Evolutionary conservation across 2,888 invertebrate genomes (phyloP), one percentile per base, ranked within the genome.

Genomic region (Cerastoderma edule): DNA sequence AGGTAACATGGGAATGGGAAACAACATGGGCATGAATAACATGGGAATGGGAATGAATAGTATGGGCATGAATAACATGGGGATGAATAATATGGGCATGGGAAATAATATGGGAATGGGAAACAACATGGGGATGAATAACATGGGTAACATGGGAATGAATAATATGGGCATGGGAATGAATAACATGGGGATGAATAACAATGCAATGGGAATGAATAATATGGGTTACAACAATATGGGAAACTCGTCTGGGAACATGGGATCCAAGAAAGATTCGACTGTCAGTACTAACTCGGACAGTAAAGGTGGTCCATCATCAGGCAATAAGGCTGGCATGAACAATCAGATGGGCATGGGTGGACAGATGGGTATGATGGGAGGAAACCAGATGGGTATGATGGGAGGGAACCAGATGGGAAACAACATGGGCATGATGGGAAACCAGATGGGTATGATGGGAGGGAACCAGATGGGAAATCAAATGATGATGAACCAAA

Each of bases 341-440:
- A 35, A 13, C 35, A 33, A 35, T 32, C 24, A 60, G 30, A 35
- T 32, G 35, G 60, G 60, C 1, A 60, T 33, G 33, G 39, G n/a
- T 13, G 35, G 32, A 16, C 66, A 66, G 63, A 64, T 71, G 71
- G 75, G 75, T 4, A 64, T 27, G 22, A 44, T 44, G 57, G 39
- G 13, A 63, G 67, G 67, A 48, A 56, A 53, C 33, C 60, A 60
- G 44, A 72, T 71, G 63, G 78, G 74, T 4, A 69, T 64, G 48
- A 69, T 64, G 48, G n/a, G n/a, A n/a, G 57, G 48, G 22, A 63
- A 72, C n/a, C 30, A 72, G 22, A 44, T 78, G 63, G 53, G 64
- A 3, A 75, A 60, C 22, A 71, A 48, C 32, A 81, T 68, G 78
- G 77, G 72, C 27, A 81, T 69, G 78, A 80, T 54, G 60, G 77